A percentile compares a stretch with the other conserved stretches of the same genome.
Conservation (phyloP, 2,113 vertebrate species). For the Myrmecobius fasciatus region DNA sequence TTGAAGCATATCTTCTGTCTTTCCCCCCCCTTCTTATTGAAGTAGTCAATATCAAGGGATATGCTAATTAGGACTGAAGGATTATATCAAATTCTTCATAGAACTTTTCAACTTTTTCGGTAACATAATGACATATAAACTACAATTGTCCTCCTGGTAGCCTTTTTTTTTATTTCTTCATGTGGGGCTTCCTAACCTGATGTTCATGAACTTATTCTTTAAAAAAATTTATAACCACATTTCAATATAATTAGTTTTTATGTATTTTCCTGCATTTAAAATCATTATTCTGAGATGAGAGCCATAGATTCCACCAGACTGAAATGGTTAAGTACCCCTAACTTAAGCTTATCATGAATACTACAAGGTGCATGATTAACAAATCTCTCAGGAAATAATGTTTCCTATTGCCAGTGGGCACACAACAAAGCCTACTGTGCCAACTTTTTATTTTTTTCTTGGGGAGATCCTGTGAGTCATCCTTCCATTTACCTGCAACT, state of each 20-base stretch:
- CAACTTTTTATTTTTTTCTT: background rate
- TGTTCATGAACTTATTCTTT: background rate
- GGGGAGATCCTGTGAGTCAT: background rate
- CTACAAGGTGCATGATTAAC: background rate
- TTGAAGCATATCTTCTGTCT: background rate
- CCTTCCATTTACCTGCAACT: background rate
- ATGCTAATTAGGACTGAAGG: background rate
- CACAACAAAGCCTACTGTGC: background rate
- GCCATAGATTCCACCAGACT: background rate
- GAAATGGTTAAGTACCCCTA: background rate
- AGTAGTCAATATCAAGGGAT: background rate
- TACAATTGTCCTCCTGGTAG: background rate
- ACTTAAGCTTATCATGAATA: background rate
- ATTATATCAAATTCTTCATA: background rate
- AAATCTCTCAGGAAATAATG: background rate
- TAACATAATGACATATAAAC: background rate
- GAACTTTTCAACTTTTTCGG: background rate
- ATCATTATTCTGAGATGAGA: background rate
- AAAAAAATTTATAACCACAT: background rate
- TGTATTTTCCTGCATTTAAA: background rate
- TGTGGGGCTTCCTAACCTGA: background rate
- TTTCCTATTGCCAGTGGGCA: background rate
- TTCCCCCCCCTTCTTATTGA: background rate
- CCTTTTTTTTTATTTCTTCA: background rate
- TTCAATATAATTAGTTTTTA: background rate